Base-by-base conservation (phyloP, 2,888 invertebrate genomes). In the Drosophila koepferae region DNA sequence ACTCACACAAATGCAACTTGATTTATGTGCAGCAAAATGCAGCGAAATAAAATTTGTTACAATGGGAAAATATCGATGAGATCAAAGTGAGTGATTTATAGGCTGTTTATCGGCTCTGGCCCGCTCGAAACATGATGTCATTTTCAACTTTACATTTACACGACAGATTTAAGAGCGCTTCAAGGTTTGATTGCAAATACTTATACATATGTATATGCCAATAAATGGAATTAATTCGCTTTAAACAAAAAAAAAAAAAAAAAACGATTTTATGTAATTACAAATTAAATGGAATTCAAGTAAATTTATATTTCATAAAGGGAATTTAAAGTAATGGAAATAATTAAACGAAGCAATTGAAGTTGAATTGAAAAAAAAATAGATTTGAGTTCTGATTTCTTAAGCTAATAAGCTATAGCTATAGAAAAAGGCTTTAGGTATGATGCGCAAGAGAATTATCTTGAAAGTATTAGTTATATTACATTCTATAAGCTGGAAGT, bases 31-130 rank as follows among this genome's bases (percentile, higher is more conserved):
- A 59, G 53, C 74, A 64, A 79, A 86, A 77, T 76, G 87, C 82
- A 84, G 53, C 80, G 77, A 80, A 87, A 89, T 86, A 84, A 89
- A 85, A 89, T 76, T 74, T 80, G 72, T 76, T 67, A 64, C 77
- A 67, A 72, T 53, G 67, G 54, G 66, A 73, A 79, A 44, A 89
- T 80, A 89, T 85, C 82, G 85, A 86, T 74, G 82, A 80, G 85
- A 89, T 89, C 85, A 87, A 81, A 84, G 53, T 80, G 81, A 71
- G 65, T 89, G 87, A 86, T 86, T 89, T 86, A 86, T 86, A 62
- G 82, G 74, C 80, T 77, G 72, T 87, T 84, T 86, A 85, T 84
- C 80, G 75, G 73, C 67, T 55, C 48, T 54, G 56, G 31, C 20
- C 60, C 56, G 28, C 54, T 14, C 62, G 58, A 62, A 82, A 86